Evolutionary conservation across 2,113 vertebrate genomes (phyloP).

Genomic region (Ramphastos sulfuratus): DNA sequence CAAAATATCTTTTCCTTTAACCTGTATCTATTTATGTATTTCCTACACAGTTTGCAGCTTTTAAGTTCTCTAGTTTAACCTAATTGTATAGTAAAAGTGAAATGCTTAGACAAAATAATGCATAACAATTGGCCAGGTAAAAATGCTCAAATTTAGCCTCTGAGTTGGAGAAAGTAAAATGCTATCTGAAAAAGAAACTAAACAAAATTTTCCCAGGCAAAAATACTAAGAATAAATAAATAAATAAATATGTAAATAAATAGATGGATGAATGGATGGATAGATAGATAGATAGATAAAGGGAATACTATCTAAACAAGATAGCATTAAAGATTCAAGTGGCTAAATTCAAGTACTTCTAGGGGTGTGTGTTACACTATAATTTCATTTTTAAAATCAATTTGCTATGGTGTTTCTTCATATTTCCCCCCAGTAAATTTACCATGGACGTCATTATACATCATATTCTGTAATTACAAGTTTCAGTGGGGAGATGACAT

Average conservation of each 20-base stretch:
- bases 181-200: not conserved
- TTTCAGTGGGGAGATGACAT: slow-evolving; percentile 39
- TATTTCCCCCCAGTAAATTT: not conserved
- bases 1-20: slow-evolving; percentile 20
- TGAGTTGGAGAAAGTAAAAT: not conserved
- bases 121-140: not conserved
- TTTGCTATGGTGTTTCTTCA: not conserved
- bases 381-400: not conserved
- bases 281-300: no score
- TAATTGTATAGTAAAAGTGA: slow-evolving; percentile 11
- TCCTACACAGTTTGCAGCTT: not conserved
- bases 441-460: slow-evolving; percentile 11
- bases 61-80: slow-evolving; percentile 22
- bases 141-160: not conserved
- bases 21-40: slow-evolving; percentile 11
- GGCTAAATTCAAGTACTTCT: not conserved
- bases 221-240: no score
- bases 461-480: slow-evolving; percentile 51
- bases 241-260: no score
- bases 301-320: not conserved
- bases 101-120: slow-evolving; percentile 12
- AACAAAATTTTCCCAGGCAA: not conserved
- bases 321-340: not conserved
- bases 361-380: not conserved
- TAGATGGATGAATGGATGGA: no score